Evolutionary conservation across 2,888 invertebrate species (phyloP).

Genomic region (Pammene aurita): DNA sequence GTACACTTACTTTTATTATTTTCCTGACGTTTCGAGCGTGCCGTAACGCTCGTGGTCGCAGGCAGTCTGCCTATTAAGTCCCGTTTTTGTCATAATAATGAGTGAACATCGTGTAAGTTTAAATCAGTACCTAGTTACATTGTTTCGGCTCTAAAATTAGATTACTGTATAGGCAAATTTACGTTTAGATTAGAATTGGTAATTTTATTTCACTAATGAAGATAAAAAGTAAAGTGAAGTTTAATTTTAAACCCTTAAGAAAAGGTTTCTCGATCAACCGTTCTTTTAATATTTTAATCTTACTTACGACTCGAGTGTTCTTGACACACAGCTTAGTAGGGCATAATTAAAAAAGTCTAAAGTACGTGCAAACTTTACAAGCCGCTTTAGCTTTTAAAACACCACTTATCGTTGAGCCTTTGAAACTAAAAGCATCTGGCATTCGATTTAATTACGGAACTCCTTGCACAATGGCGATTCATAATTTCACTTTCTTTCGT

Average conservation of each 20-base stretch:
- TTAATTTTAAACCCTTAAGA: slow-evolving; percentile 9
- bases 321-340: slow-evolving; percentile 15
- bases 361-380: slow-evolving; percentile 30
- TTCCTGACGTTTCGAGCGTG: too few relatives aligned
- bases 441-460: slow-evolving; percentile 49
- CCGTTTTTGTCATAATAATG: too few relatives aligned
- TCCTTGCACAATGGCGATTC: slow-evolving; percentile 44
- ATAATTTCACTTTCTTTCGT: slow-evolving; percentile 41
- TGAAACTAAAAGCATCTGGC: slow-evolving; percentile 45
- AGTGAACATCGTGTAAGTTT: too few relatives aligned
- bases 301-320: slow-evolving; percentile 11
- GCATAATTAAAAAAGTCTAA: slow-evolving; percentile 22
- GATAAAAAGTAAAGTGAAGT: slow-evolving; percentile 23
- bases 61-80: too few relatives aligned
- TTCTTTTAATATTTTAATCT: slow-evolving; percentile 17
- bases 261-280: slow-evolving; percentile 2
- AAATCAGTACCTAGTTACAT: slow-evolving; percentile 38
- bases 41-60: too few relatives aligned
- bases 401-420: slow-evolving; percentile 29
- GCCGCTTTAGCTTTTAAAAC: slow-evolving; percentile 29
- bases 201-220: slow-evolving; percentile 37
- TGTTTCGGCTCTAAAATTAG: slow-evolving; percentile 40
- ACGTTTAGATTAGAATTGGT: slow-evolving; percentile 32
- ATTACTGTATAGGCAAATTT: slow-evolving; percentile 32
- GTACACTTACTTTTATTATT: too few relatives aligned